Evolutionary conservation across 2,113 vertebrate genomes (phyloP), one percentile per base, ranked within the genome.

Genomic region (Zosterops hypoxanthus): DNA sequence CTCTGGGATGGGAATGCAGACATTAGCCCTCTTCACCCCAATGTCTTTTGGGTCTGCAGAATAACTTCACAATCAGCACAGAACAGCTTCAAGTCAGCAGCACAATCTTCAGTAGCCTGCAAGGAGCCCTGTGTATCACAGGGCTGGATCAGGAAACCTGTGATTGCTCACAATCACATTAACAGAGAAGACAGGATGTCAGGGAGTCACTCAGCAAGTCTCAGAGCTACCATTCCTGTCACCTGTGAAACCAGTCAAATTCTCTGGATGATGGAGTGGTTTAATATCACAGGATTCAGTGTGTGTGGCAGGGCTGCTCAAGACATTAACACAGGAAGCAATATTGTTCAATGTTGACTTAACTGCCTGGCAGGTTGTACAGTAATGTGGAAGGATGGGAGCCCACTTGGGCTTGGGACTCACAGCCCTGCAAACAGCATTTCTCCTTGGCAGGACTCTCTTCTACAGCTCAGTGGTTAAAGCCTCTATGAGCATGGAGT

Each of bases 261-360:
- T 86, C 80, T 88, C 76, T 86, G 77, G 56, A 83, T 93, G 88
- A 90, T 86, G 79, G 80, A 96, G 53, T 9, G 50, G 82, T 94
- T 93, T 92, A 88, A 88, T 92, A 86, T 88, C 85, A 23, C 60
- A 81, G 64, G 64, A 88, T 90, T 70, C 63, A 52, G 56, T 1
- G 11, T 31, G n/a, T 73, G 39, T 18, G 79, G 85, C 79, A 66
- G 60, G 79, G 85, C 82, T 81, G 76, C 68, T 81, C 49, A 31
- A 78, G 65, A 85, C 80, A 73, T 77, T 33, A 72, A 42, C 65
- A 47, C 39, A 93, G 82, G 71, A 95, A 94, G 42, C 60, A 92
- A 70, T 83, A 55, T 28, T 57, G 47, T 65, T 88, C 71, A 52
- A 6, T 39, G 52, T 41, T 0, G 1, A 22, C 21, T 75, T 49